Evolutionary conservation across 2,888 invertebrate species (phyloP), one percentile per base, ranked within the genome.

Genomic region (Watsonalla cultraria): DNA sequence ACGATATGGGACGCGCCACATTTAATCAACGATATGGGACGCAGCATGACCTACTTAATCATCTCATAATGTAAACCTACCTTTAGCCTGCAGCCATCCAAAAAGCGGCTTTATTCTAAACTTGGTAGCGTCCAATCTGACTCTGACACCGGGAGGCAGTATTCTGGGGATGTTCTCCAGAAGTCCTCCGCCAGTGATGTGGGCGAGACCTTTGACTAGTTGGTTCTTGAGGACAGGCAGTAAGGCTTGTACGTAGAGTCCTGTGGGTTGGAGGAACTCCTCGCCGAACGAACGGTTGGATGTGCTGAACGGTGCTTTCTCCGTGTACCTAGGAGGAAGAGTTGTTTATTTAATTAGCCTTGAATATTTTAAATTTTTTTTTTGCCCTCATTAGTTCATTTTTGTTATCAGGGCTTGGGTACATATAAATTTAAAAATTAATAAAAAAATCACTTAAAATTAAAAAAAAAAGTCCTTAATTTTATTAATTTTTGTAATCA

Each of bases 181-280:
- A 4, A 99, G 88, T 0, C 99, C 99, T 0, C 98, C 98, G 0
- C 98, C 98, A 0, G 97, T 98, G 54, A 99, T 97, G 74, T 99
- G 99, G 0, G 98, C 97, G 62, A 97, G 92, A 0, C 95, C 97
- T 76, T 98, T 98, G 0, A 99, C 91, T 48, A 93, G 86, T 7
- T 94, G 94, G 2, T 92, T 91, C 70, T 92, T 92, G 48, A 98
- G 82, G 5, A 95, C 93, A 0, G 95, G 94, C 48, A 97, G 82
- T 0, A 98, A 81, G 7, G 93, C 90, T 62, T 93, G 93, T 0
- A 96, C 95, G 86, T 99, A 99, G 55, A 99, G 94, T 57, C 93
- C 95, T 0, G 98, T 98, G 0, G 98, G 98, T 0, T 92, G 93
- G 5, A 98, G 90, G 54, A 99, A 91, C 74, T 95, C 96, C 61